phyloP scores from a whole-genome alignment of 1,140 invertebrate genomes.

The Brachionus koreanus region DNA sequence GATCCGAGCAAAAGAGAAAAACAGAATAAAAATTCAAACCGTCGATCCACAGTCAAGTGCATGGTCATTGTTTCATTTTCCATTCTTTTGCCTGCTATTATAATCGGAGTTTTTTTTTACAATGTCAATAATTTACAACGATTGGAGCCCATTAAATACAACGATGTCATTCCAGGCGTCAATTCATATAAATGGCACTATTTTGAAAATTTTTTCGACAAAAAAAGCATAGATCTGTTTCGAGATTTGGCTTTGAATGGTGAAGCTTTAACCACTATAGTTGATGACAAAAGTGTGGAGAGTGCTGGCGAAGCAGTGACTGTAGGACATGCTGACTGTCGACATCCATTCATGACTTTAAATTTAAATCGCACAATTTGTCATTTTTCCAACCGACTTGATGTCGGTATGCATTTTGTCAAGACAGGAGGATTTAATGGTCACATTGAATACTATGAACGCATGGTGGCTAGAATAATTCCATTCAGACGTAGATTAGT shows the following conservation, averaged over 20 bases:
- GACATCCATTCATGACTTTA: conserved; percentile 33
- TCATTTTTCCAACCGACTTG: conserved; percentile 38
- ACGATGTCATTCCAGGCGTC: not conserved
- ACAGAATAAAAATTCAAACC: not conserved
- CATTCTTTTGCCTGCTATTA: not conserved
- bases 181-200: conserved; percentile 31
- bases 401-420: conserved; percentile 40
- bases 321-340: conserved; percentile 23
- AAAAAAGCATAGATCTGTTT: conserved; percentile 9
- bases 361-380: conserved; percentile 23
- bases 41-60: conserved; percentile 11
- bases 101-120: conserved; percentile 21
- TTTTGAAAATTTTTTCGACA: conserved; percentile 29
- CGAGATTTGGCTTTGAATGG: conserved; percentile 8
- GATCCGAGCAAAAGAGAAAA: not conserved
- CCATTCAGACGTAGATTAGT: conserved; percentile 14
- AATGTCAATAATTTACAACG: conserved; percentile 5
- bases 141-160: conserved; percentile 25
- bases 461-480: conserved; percentile 31
- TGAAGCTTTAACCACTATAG: not conserved
- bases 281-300: conserved; percentile 13
- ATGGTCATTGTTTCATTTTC: conserved; percentile 6
- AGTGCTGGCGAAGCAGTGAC: conserved; percentile 27
- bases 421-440: conserved; percentile 38
- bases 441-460: conserved; percentile 23